phyloP scores from a whole-genome alignment of 2,113 vertebrate genomes.

The Catharus bicknelli region DNA sequence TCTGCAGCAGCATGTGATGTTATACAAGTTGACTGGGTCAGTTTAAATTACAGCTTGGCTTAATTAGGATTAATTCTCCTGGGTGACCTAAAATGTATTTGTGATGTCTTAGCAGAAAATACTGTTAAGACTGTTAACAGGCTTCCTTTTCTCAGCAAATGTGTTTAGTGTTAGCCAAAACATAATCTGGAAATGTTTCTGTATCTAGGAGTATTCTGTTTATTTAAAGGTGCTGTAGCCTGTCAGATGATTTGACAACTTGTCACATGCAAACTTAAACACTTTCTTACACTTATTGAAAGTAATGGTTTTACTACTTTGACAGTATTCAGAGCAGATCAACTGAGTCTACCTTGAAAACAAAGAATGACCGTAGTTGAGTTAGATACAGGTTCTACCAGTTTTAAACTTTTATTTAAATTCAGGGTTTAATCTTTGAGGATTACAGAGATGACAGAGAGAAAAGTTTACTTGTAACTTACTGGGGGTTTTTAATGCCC shows the following conservation, averaged over 20 bases:
- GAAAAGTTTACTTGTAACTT: background rate
- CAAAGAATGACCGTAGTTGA: background rate
- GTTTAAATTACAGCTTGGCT: slow-evolving; percentile 34
- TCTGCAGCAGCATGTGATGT: background rate
- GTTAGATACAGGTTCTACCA: background rate
- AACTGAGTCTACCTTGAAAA: background rate
- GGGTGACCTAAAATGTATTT: slow-evolving; percentile 2
- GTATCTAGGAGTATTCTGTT: background rate
- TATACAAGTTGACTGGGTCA: background rate
- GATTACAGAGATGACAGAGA: background rate
- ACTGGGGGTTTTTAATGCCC: accelerated
- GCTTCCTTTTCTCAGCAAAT: background rate
- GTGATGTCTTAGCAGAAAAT: background rate
- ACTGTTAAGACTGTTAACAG: background rate
- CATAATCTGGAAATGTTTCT: background rate
- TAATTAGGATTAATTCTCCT: slow-evolving; percentile 35
- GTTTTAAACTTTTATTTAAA: background rate
- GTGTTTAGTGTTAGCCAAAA: background rate
- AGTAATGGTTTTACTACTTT: background rate
- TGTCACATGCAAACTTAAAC: background rate
- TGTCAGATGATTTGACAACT: background rate
- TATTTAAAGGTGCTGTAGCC: background rate
- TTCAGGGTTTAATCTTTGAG: background rate
- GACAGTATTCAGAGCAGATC: background rate
- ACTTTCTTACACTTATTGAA: background rate